Evolutionary conservation across 2,888 invertebrate genomes (phyloP).

Genomic region (Drosophila kanekoi): DNA sequence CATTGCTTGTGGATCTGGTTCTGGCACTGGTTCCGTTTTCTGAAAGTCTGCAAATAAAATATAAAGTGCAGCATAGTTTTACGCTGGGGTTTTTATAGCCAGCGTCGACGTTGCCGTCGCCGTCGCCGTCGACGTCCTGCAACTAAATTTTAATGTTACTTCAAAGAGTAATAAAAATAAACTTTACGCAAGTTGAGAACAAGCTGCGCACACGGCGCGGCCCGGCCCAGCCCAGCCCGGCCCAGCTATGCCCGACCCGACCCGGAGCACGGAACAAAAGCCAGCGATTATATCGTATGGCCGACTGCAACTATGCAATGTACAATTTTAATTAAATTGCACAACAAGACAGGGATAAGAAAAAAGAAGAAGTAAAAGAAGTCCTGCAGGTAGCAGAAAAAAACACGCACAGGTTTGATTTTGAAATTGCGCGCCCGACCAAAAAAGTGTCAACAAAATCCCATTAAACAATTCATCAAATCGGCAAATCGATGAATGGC

Average conservation of each 20-base stretch:
- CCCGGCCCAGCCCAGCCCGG: too few species aligned
- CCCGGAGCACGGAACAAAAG: slow-evolving; percentile 45
- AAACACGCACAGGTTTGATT: slow-evolving; percentile 21
- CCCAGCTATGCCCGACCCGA: too few species aligned
- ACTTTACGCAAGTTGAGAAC: slow-evolving; percentile 74
- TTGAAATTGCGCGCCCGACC: slow-evolving; percentile 6
- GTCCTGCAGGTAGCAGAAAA: not conserved
- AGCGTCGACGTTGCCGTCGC: slow-evolving; percentile 3
- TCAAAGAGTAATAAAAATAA: slow-evolving; percentile 80
- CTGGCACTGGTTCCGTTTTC: slow-evolving; percentile 25
- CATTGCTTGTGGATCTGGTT: slow-evolving; percentile 1
- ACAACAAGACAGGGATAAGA: slow-evolving; percentile 28
- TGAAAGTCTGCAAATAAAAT: slow-evolving; percentile 67
- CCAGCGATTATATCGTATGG: slow-evolving; percentile 31
- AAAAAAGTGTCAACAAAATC: slow-evolving; percentile 64
- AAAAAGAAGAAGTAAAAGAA: not conserved
- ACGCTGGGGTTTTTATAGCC: slow-evolving; percentile 67
- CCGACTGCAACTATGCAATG: slow-evolving; percentile 58
- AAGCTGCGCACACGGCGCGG: slow-evolving; percentile 19
- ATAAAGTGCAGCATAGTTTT: slow-evolving; percentile 73
- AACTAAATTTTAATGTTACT: slow-evolving; percentile 80
- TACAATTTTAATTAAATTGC: slow-evolving; percentile 75
- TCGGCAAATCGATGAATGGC: slow-evolving; percentile 62
- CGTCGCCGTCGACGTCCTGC: slow-evolving; percentile 26
- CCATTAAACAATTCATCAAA: slow-evolving; percentile 72